Conservation (phyloP, 2,113 vertebrate species). For the Ptilorrhoa leucosticta region DNA sequence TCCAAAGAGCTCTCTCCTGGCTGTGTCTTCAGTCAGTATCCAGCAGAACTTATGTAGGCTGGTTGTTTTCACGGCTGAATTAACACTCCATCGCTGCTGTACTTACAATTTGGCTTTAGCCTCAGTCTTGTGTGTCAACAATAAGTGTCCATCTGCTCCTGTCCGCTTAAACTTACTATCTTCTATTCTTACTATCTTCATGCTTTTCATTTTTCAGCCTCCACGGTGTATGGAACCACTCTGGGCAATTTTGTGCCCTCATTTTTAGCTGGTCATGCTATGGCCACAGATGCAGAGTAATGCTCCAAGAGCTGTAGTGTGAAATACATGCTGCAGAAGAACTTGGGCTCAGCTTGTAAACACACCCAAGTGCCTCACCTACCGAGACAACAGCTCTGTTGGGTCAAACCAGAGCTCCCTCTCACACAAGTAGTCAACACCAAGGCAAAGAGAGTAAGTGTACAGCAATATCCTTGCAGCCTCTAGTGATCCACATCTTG, state of each 20-base stretch:
- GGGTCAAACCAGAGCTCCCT: background rate
- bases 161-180: background rate
- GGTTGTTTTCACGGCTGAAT: background rate
- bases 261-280: background rate
- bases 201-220: background rate
- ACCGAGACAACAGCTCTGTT: background rate
- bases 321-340: background rate
- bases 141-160: background rate
- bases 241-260: background rate
- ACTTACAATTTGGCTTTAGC: background rate
- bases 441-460: background rate
- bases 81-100: background rate
- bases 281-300: fast-evolving
- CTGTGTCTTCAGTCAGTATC: background rate
- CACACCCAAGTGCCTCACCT: background rate
- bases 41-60: background rate
- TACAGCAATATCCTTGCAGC: background rate
- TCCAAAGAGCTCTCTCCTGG: background rate
- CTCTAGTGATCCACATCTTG: background rate
- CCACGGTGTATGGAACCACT: background rate
- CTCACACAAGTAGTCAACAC: background rate
- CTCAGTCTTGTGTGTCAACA: background rate
- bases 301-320: background rate
- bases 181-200: background rate
- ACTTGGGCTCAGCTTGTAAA: background rate